Percentiles rank a stretch among this genome's conserved stretches.
Conservation (phyloP, 2,797 vertebrate genomes). For the Gorsachius magnificus region DNA sequence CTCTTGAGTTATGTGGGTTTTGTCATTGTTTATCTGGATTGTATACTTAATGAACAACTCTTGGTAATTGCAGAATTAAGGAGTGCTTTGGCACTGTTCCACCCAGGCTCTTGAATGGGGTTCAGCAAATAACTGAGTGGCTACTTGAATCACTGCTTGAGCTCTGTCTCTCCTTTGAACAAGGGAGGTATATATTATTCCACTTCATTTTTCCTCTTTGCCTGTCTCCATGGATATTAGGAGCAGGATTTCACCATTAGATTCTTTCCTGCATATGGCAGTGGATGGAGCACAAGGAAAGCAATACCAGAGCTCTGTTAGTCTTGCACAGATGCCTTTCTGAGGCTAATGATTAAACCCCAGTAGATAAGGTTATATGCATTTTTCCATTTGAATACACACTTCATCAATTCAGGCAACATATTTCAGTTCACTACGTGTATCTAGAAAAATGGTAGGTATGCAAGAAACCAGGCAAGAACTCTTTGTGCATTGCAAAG, state of each 20-base stretch:
- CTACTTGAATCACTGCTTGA: neutral
- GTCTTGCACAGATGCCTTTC: neutral
- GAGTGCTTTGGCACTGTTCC: neutral
- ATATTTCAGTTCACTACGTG: neutral
- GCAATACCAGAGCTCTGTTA: neutral
- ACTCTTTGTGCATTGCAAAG: neutral
- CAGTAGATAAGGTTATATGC: neutral
- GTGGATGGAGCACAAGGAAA: neutral
- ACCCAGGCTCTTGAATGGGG: neutral
- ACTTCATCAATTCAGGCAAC: neutral
- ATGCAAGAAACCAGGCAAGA: neutral
- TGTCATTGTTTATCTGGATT: neutral
- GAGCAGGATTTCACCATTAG: neutral
- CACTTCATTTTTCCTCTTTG: neutral
- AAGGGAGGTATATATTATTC: neutral
- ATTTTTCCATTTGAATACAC: neutral
- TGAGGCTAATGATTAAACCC: neutral
- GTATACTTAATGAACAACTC: neutral
- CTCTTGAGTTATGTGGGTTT: neutral
- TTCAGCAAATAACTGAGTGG: neutral
- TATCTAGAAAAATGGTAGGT: neutral
- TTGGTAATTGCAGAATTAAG: neutral
- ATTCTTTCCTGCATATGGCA: neutral
- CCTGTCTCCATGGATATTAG: rapidly evolving
- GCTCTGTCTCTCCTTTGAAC: neutral